A percentile compares a stretch with the other conserved stretches of the same genome.
Evolutionary conservation across 1,140 invertebrate species (phyloP).

Genomic region (Drosophila dunni): DNA sequence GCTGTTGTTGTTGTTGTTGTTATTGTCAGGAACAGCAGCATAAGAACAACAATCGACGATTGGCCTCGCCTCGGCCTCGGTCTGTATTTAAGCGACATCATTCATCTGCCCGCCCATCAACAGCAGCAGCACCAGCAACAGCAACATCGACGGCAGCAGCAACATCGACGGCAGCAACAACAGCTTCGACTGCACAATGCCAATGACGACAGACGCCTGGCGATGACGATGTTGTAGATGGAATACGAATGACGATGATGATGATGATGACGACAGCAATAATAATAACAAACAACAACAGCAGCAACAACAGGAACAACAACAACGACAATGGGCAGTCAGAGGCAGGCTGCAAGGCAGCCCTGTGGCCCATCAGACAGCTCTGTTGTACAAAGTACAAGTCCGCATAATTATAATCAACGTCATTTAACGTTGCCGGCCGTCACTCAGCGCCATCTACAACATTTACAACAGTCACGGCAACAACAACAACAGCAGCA

Average conservation of each 20-base stretch:
- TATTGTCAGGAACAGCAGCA: slow-evolving; percentile 3
- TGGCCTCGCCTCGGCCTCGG: slow-evolving; percentile 66
- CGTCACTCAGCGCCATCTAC: slow-evolving; percentile 78
- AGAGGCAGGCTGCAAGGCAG: slow-evolving; percentile 48
- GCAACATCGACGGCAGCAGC: slow-evolving; percentile 46
- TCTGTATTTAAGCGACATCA: slow-evolving; percentile 82
- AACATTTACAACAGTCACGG: slow-evolving; percentile 52
- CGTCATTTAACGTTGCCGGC: slow-evolving; percentile 82
- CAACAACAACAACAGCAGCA: slow-evolving; percentile 33
- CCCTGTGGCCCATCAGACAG: slow-evolving; percentile 57
- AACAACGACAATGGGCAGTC: slow-evolving; percentile 38
- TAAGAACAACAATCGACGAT: slow-evolving; percentile 66
- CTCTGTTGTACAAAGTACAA: slow-evolving; percentile 74
- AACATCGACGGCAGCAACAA: slow-evolving; percentile 32
- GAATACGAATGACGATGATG: slow-evolving; percentile 51
- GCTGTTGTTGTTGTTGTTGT: slow-evolving; percentile 23
- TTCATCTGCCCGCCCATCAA: slow-evolving; percentile 80
- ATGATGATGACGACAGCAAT: slow-evolving; percentile 66
- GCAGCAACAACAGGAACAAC: slow-evolving; percentile 3
- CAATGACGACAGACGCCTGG: slow-evolving; percentile 52
- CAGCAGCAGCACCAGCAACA: slow-evolving; percentile 57
- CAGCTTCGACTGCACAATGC: slow-evolving; percentile 51
- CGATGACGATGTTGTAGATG: slow-evolving; percentile 51
- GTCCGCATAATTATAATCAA: slow-evolving; percentile 83
- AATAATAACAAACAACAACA: slow-evolving; percentile 77